Percentiles rank a stretch among this genome's conserved stretches.
Evolutionary conservation across 1,140 invertebrate genomes (phyloP).

Genomic region (Drosophila obscura): DNA sequence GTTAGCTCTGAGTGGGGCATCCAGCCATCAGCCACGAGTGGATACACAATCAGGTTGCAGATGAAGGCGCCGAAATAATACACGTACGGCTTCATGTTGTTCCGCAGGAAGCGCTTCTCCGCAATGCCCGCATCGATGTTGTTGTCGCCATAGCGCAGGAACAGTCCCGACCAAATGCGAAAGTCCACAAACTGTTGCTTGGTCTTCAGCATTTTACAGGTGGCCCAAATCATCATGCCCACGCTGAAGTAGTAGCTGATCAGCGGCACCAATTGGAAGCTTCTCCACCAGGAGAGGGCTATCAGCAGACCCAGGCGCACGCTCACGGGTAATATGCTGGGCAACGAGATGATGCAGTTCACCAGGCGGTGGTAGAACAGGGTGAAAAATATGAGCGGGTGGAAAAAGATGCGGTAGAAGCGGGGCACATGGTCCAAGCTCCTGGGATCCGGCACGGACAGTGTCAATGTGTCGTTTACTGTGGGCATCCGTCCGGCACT

Average conservation of each 20-base stretch:
- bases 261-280: conserved; percentile 48
- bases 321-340: conserved; percentile 86
- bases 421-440: conserved; percentile 88
- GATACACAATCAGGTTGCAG: conserved; percentile 90
- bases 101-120: conserved; percentile 91
- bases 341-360: conserved; percentile 86
- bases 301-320: conserved; percentile 87
- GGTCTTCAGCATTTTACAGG: conserved; percentile 91
- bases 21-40: conserved; percentile 90
- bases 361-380: conserved; percentile 88
- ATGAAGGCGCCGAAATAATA: conserved; percentile 91
- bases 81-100: conserved; percentile 91
- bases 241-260: conserved; percentile 87
- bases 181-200: conserved; percentile 90
- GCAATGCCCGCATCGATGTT: conserved; percentile 90
- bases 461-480: conserved; percentile 89
- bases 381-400: conserved; percentile 88
- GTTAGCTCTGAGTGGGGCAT: conserved; percentile 93
- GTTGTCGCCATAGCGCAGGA: conserved; percentile 88
- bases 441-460: conserved; percentile 87
- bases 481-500: conserved; percentile 90
- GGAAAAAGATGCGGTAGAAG: conserved; percentile 88
- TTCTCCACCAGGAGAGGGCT: conserved; percentile 88
- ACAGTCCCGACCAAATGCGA: conserved; percentile 91
- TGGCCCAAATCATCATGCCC: conserved; percentile 89